Conservation (phyloP, 2,113 vertebrate genomes). For the Menura novaehollandiae region DNA sequence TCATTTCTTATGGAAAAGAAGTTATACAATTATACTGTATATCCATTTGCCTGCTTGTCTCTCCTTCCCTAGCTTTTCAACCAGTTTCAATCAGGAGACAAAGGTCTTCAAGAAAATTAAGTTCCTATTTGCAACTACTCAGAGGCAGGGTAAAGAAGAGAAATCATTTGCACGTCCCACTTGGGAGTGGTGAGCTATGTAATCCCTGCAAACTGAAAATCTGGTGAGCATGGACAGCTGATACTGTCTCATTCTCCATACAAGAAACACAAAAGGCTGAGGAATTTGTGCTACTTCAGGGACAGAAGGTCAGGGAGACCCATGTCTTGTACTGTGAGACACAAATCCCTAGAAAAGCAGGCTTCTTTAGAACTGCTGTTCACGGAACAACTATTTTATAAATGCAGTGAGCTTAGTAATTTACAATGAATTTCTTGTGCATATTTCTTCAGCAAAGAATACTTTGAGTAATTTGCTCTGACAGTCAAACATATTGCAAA, state of each 20-base stretch:
- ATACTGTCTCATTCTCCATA: not conserved
- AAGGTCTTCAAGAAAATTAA: constrained; percentile 51
- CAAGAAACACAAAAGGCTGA: not conserved
- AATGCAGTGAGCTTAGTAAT: not conserved
- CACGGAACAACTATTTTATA: not conserved
- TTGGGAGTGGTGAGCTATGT: not conserved
- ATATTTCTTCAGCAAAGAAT: not conserved
- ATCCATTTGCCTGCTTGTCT: not conserved
- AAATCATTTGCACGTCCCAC: not conserved
- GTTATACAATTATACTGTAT: constrained; percentile 21
- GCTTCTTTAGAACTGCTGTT: not conserved
- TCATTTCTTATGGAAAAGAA: constrained; percentile 13
- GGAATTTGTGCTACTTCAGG: not conserved
- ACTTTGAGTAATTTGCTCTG: not conserved
- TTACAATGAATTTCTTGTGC: not conserved
- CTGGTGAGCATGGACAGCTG: not conserved
- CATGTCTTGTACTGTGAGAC: not conserved
- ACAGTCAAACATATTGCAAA: not conserved
- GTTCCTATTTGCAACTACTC: constrained; percentile 37
- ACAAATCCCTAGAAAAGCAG: not conserved
- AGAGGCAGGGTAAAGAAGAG: not conserved
- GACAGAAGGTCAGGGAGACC: not conserved
- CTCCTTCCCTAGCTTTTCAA: not conserved
- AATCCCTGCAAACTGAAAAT: not conserved
- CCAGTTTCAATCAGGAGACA: constrained; percentile 9